phyloP scores from a whole-genome alignment of 1,140 invertebrate species.

The Danaus plexippus region DNA sequence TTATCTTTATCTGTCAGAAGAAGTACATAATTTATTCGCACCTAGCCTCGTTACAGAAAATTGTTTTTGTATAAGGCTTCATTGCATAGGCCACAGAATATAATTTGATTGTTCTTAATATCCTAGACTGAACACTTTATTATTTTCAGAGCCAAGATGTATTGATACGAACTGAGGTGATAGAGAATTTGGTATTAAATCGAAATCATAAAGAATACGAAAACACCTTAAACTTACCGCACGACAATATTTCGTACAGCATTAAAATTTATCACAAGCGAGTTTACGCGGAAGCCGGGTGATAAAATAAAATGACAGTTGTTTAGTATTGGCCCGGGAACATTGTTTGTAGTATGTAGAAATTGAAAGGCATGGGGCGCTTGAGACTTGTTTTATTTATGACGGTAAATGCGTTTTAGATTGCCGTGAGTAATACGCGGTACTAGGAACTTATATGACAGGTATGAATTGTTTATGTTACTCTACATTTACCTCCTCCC shows the following conservation, averaged over 20 bases:
- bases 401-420: conserved; percentile 61
- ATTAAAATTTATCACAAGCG: conserved; percentile 69
- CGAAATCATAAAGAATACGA: conserved; percentile 15
- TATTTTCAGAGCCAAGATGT: no score
- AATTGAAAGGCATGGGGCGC: conserved; percentile 69
- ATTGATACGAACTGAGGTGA: no score
- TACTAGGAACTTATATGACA: conserved; percentile 31
- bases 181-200: no score
- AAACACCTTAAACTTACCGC: conserved; percentile 21
- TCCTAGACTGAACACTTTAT: no score
- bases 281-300: conserved; percentile 60
- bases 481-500: not conserved
- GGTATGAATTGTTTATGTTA: conserved; percentile 19
- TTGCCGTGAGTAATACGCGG: conserved; percentile 45
- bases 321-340: conserved; percentile 65
- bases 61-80: no score
- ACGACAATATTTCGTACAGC: conserved; percentile 58
- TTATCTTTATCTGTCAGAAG: no score
- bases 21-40: no score
- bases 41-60: no score
- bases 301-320: conserved; percentile 71
- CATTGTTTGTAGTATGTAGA: conserved; percentile 54
- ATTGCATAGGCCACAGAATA: no score
- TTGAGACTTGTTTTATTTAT: conserved; percentile 65
- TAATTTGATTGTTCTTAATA: no score